Evolutionary conservation across 2,797 vertebrate genomes (phyloP), one percentile per base, ranked within the genome.

Genomic region (Chloroceryle amazona): DNA sequence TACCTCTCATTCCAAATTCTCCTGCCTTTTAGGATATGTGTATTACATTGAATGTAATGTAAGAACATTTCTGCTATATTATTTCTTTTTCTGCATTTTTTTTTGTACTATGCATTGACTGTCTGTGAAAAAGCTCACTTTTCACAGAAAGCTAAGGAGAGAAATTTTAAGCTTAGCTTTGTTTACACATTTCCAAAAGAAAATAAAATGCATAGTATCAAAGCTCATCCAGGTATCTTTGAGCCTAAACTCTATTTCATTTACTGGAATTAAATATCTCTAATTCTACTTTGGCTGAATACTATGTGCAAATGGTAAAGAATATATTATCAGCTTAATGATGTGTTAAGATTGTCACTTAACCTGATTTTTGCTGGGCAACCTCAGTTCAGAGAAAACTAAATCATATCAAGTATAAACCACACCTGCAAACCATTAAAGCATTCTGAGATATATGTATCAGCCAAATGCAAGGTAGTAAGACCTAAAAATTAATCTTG

Each of bases 1-100:
- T 76, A 86, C 89, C 21, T 90, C 47, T 90, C 41, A n/a, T 68
- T 83, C 68, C 26, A 90, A 88, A 63, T 81, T 82, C 80, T 89
- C 41, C 55, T 54, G 31, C 25, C 33, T 85, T 91, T 86, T 58
- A 74, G 60, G 31, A 81, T 71, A 86, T 88, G 73, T 79, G n/a
- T 66, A 84, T 86, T 90, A 46, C 62, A 58, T 19, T 51, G 26
- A 79, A 86, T 11, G 33, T 13, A 86, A 67, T n/a, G 10, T 41
- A 88, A 85, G 63, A 96, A 72, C 5, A 52, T 68, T 74, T 63
- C 57, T 86, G 52, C 49, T 39, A 37, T 7, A 35, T 60, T 52
- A 51, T 85, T 89, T 70, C 1, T 47, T 84, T 66, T 76, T 74
- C 12, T 72, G 16, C 8, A 0, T 7, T 46, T 67, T 41, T 35